phyloP scores from a whole-genome alignment of 2,797 vertebrate species.

The Chelmon rostratus region DNA sequence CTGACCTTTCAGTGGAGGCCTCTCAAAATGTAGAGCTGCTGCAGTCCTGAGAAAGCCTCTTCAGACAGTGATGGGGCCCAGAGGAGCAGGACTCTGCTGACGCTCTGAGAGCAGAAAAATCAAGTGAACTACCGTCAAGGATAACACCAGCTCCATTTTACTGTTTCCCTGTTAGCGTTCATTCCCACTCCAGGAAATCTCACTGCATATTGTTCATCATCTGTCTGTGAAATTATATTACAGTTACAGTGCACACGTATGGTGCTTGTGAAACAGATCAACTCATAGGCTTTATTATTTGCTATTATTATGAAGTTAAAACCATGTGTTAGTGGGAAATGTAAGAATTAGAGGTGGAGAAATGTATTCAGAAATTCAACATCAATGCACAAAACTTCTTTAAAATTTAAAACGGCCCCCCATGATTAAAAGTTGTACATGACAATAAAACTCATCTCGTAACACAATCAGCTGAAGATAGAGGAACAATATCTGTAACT shows the following conservation, averaged over 20 bases:
- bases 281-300: background rate
- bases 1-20: slow-evolving; percentile 38
- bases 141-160: background rate
- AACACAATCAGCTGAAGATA: background rate
- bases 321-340: background rate
- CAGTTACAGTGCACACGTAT: background rate
- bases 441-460: background rate
- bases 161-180: background rate
- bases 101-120: slow-evolving; percentile 7
- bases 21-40: slow-evolving; percentile 39
- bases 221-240: background rate
- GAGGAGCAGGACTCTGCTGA: slow-evolving; percentile 27
- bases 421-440: background rate
- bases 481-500: background rate
- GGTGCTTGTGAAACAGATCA: background rate
- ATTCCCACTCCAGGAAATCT: background rate
- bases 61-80: slow-evolving; percentile 36
- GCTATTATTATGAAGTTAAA: too few relatives aligned
- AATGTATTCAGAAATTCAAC: background rate
- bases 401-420: background rate
- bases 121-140: background rate
- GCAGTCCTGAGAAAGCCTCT: slow-evolving; percentile 28
- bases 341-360: background rate
- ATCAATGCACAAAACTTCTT: background rate
- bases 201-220: background rate